Evolutionary conservation across 2,888 invertebrate species (phyloP).

Genomic region (Oxyscelio sp.): DNA sequence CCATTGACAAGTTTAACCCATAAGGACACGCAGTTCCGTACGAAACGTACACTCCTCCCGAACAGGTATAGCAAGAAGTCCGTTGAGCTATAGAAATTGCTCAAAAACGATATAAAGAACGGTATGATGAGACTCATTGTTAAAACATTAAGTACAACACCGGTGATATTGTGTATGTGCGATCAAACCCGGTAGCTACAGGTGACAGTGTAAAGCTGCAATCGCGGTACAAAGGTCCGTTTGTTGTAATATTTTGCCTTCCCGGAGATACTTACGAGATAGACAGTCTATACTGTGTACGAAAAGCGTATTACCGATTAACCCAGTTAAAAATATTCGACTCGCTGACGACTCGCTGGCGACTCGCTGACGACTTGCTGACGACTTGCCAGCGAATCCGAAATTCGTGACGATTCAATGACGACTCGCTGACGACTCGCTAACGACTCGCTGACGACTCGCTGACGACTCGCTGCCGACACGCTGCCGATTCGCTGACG

Average conservation of each 20-base stretch:
- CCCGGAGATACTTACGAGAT: conserved; percentile 26
- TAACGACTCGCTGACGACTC: too few species aligned
- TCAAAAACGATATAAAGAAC: neutral
- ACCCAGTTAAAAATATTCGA: too few species aligned
- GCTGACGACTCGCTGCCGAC: too few species aligned
- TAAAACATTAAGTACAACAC: conserved; percentile 8
- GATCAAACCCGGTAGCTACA: conserved; percentile 15
- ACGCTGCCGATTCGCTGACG: too few species aligned
- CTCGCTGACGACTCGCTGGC: too few species aligned
- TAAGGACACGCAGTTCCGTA: too few species aligned
- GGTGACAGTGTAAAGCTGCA: conserved; percentile 27
- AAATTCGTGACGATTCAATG: too few species aligned
- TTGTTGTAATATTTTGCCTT: neutral
- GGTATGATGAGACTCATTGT: neutral
- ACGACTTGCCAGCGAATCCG: too few species aligned
- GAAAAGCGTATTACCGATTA: too few species aligned
- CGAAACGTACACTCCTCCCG: conserved; percentile 9
- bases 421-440: too few species aligned
- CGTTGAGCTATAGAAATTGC: neutral
- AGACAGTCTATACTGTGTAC: neutral
- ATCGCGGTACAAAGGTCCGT: conserved; percentile 8
- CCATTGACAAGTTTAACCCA: too few species aligned
- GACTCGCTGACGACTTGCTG: too few species aligned
- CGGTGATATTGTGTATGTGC: conserved; percentile 38
- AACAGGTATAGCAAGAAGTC: neutral